Base-by-base conservation (phyloP, 2,797 vertebrate species). In the Mus spretus region DNA sequence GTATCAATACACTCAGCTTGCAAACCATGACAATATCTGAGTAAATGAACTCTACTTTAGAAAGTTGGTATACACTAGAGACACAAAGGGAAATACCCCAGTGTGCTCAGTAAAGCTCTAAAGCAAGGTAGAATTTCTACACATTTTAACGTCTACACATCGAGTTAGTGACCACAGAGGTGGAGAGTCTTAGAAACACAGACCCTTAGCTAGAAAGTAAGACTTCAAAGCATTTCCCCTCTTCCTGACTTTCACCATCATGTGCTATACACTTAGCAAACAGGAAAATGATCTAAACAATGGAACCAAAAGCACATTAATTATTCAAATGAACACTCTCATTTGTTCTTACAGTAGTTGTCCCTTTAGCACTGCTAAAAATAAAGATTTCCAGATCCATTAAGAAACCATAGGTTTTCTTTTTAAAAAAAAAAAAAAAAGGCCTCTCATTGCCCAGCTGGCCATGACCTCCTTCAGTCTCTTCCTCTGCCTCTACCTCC, bases 291-390 rank as follows among this genome's bases (percentile, higher is more conserved):
- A 57, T 72, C 44, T 77, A 93, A 93, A 67, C 37, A 95, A 59
- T 90, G 84, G 7, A 86, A 89, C 24, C 50, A 95, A 97, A 92
- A 95, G 31, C 65, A 93, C 24, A 94, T 57, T 80, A 74, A 93
- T 92, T 88, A 90, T 67, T 92, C 81, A 92, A 96, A 96, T 77
- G 63, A 82, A 94, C 15, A 80, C 92, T 85, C 61, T 90, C 75
- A 94, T 94, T 84, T 87, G 82, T 14, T 50, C n/a, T 75, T 85
- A n/a, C 50, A 11, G 37, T 70, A 95, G 11, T 40, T 40, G 63
- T 86, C 95, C 90, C 79, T 95, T 95, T 90, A 96, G 2, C 24
- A 90, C 2, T 94, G 85, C 37, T 95, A 13, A 97, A 95, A 91
- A 67, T 86, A 96, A 34, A 3, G 24, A 92, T 87, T 81, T 95